These are phyloP conservation scores for Dynastes maya DNA, from an alignment of 2,888 invertebrate species.

Conservation along the genomic window DNA sequence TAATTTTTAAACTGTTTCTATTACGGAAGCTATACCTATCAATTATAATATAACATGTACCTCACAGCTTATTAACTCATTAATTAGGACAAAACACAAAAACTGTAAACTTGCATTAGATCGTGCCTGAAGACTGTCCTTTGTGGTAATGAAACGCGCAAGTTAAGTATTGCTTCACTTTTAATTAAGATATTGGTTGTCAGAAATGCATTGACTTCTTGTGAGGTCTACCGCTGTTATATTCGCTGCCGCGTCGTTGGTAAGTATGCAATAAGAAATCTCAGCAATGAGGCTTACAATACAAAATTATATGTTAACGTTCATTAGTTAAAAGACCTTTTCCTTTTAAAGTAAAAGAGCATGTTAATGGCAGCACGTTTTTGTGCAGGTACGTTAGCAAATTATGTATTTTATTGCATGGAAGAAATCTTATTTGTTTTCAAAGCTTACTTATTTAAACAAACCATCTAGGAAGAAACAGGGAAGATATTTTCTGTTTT, in stretches of 20 bases:
- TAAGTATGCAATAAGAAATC: constrained; percentile 26
- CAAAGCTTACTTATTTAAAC: too few species aligned
- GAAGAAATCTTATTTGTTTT: too few species aligned
- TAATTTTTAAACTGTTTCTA: too few species aligned
- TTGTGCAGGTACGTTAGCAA: too few species aligned
- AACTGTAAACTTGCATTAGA: neutral
- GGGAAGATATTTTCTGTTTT: too few species aligned
- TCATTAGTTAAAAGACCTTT: constrained; percentile 39
- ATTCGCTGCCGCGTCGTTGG: constrained; percentile 10
- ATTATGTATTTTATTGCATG: too few species aligned
- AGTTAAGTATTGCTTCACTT: constrained; percentile 23
- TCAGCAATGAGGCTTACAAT: constrained; percentile 38
- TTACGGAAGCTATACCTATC: too few species aligned
- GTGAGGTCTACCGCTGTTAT: constrained; percentile 36
- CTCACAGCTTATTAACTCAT: neutral
- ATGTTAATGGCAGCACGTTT: neutral
- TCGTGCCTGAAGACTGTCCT: neutral
- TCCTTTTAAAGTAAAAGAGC: constrained; percentile 19
- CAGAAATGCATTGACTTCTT: constrained; percentile 38
- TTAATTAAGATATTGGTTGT: constrained; percentile 45
- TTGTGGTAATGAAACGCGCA: constrained; percentile 28
- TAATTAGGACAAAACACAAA: constrained; percentile 9
- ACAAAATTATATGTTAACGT: constrained; percentile 45
- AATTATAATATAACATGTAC: too few species aligned
- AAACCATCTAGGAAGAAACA: too few species aligned